phyloP scores from a whole-genome alignment of 2,888 invertebrate genomes.

The Hartigia nigra region DNA sequence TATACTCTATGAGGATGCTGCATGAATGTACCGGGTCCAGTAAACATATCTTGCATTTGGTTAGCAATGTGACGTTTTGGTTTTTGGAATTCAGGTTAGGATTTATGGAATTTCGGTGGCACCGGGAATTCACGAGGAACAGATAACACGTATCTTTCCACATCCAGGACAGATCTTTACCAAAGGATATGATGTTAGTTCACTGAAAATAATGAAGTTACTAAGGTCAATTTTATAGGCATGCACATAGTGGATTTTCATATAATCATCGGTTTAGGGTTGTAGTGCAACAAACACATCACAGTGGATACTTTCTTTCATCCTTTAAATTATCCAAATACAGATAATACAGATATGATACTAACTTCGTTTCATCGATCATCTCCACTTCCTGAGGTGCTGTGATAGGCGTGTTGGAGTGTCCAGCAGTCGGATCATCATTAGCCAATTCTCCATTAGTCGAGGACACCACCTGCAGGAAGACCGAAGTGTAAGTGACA shows the following conservation, averaged over 20 bases:
- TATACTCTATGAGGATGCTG: background rate
- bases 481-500: background rate
- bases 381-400: constrained; percentile 93
- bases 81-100: background rate
- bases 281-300: background rate
- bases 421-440: constrained; percentile 96
- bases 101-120: constrained; percentile 14
- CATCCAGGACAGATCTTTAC: constrained; percentile 45
- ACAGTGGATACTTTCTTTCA: background rate
- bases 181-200: background rate
- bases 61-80: background rate
- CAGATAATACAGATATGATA: constrained; percentile 61
- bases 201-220: background rate
- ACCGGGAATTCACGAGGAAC: constrained; percentile 21
- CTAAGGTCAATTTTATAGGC: background rate
- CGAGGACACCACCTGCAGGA: constrained; percentile 90
- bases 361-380: constrained; percentile 97
- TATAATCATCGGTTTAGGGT: background rate
- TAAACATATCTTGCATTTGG: background rate
- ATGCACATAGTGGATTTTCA: background rate
- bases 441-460: constrained; percentile 95
- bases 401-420: constrained; percentile 97
- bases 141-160: constrained; percentile 34
- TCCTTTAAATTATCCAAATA: background rate
- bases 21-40: background rate